Evolutionary conservation across 2,888 invertebrate genomes (phyloP).

Genomic region (Mactromeris polynyma): DNA sequence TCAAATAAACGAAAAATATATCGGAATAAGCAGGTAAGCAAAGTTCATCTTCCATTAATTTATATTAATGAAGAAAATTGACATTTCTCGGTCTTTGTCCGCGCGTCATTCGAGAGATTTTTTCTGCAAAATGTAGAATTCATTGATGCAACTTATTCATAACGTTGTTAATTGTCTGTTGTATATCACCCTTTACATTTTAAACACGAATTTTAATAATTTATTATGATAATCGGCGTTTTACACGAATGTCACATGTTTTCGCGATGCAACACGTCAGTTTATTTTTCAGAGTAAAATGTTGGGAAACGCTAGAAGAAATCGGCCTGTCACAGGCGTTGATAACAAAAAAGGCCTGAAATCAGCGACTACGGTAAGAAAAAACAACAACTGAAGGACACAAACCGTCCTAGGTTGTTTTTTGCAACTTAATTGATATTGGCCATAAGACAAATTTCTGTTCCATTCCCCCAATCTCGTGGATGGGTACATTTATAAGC

Average conservation of each 20-base stretch:
- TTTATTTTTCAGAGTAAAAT: constrained; percentile 12
- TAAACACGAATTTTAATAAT: background rate
- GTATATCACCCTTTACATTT: background rate
- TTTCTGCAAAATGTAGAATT: background rate
- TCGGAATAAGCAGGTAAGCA: background rate
- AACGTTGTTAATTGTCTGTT: background rate
- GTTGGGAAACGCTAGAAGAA: constrained; percentile 37
- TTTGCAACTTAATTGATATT: too few species aligned
- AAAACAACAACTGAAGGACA: background rate
- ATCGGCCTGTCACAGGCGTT: constrained; percentile 22
- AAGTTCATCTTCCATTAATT: background rate
- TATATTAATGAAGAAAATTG: background rate
- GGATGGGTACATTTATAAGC: too few species aligned
- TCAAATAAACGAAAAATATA: background rate
- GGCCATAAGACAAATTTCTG: too few species aligned
- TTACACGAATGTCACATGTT: background rate
- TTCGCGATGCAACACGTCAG: background rate
- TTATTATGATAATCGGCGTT: background rate
- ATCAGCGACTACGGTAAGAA: constrained; percentile 31
- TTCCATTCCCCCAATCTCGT: too few species aligned
- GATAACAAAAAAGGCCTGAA: constrained; percentile 39
- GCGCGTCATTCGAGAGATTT: background rate
- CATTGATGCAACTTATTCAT: background rate
- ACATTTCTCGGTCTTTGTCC: background rate
- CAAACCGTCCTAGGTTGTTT: too few species aligned